These are phyloP conservation scores for Amphiprion clarkii DNA, from an alignment of 2,797 vertebrate species.

Conservation along the genomic window DNA sequence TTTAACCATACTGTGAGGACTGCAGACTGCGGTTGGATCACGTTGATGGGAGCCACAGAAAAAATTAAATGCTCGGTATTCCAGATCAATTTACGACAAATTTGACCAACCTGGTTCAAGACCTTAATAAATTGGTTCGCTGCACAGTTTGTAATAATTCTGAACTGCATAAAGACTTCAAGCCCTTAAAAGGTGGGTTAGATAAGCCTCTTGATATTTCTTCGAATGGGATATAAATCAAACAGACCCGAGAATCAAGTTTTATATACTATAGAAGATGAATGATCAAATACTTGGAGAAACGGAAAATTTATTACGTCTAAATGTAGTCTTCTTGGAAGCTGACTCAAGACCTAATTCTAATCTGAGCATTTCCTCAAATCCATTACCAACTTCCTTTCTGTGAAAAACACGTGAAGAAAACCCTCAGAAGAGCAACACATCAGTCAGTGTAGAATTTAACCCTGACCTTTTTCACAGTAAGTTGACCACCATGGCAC, in stretches of 20 bases:
- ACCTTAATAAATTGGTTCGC: constrained; percentile 1
- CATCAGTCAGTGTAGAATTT: accelerated
- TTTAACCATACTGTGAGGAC: background rate
- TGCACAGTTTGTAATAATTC: constrained; percentile 5
- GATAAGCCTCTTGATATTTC: background rate
- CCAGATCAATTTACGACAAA: background rate
- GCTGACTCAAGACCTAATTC: background rate
- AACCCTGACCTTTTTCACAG: background rate
- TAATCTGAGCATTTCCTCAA: constrained; percentile 11
- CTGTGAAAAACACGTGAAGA: accelerated
- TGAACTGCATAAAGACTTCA: background rate
- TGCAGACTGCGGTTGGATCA: constrained; percentile 33
- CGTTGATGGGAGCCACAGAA: constrained; percentile 10
- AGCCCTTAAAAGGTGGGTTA: background rate
- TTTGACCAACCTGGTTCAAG: background rate
- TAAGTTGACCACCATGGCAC: constrained; percentile 27
- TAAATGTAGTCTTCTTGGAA: background rate
- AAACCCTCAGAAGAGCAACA: accelerated
- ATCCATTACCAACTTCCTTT: constrained; percentile 14
- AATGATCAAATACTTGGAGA: background rate
- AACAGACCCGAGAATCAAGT: background rate
- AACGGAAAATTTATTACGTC: background rate
- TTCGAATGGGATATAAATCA: background rate
- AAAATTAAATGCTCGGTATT: background rate
- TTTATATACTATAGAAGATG: background rate